These are phyloP conservation scores for Marmota flaviventris DNA, from an alignment of 2,113 vertebrate genomes.

Conservation along the genomic window DNA sequence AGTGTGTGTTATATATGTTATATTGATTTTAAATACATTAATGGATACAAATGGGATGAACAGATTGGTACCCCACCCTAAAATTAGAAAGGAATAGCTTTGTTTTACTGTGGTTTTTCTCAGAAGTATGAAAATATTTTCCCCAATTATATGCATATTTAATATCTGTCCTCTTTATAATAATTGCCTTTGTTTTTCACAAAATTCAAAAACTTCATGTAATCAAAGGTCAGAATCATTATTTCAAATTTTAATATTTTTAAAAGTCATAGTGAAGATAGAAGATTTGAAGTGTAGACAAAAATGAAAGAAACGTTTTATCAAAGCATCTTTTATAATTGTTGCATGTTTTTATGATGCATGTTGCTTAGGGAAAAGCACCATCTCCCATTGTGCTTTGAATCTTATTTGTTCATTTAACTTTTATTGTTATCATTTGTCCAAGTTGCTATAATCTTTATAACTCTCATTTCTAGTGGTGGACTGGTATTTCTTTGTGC, in stretches of 20 bases:
- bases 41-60: neutral
- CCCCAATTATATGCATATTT: neutral
- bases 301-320: neutral
- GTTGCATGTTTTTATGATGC: neutral
- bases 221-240: constrained; percentile 35
- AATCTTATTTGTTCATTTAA: neutral
- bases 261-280: neutral
- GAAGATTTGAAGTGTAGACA: neutral
- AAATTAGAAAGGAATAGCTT: neutral
- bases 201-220: neutral
- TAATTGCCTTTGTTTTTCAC: constrained; percentile 11
- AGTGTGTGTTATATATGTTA: neutral
- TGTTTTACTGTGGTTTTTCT: constrained; percentile 2
- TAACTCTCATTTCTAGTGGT: neutral
- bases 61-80: no score
- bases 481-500: neutral
- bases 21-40: constrained; percentile 1
- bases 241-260: constrained; percentile 33
- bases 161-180: neutral
- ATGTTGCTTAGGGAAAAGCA: neutral
- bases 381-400: neutral
- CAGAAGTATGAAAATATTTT: neutral
- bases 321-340: neutral
- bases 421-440: constrained; percentile 10
- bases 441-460: neutral